Percentiles rank a stretch among this genome's conserved stretches.
Conservation (phyloP, 2,797 vertebrate genomes). For the Pachyuromys duprasi region DNA sequence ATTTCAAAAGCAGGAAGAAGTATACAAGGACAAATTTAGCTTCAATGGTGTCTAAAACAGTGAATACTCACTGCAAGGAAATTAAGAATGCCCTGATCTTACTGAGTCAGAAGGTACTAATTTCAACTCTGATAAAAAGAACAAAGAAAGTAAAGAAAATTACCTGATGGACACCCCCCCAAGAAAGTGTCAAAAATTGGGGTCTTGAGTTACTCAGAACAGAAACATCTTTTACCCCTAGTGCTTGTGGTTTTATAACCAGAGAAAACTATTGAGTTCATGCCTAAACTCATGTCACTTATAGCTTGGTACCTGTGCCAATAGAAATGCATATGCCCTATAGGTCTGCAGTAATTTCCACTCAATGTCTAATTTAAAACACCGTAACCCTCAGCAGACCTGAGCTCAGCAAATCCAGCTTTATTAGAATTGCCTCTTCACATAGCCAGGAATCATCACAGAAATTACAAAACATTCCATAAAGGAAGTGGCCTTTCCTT, state of each 20-base stretch:
- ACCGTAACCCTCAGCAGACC: background rate
- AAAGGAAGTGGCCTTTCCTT: background rate
- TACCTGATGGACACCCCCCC: background rate
- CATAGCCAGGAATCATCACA: background rate
- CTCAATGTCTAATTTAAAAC: conserved; percentile 38
- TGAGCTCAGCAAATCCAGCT: conserved; percentile 15
- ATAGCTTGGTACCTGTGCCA: background rate
- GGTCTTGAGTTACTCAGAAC: background rate
- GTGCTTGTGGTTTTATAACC: background rate
- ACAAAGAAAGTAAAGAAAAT: background rate
- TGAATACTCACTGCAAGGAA: conserved; percentile 25
- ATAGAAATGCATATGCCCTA: background rate
- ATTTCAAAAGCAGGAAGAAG: background rate
- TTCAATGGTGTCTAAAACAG: conserved; percentile 12
- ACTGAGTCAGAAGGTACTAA: background rate
- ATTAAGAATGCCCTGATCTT: conserved; percentile 1
- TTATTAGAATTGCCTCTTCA: conserved; percentile 12
- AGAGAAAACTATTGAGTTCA: background rate
- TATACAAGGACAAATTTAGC: background rate
- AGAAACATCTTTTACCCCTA: background rate
- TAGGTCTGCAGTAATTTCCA: background rate
- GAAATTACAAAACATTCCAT: conserved; percentile 29
- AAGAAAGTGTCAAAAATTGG: background rate
- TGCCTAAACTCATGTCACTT: background rate
- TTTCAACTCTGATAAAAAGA: background rate